Base-by-base conservation (phyloP, 1,140 invertebrate genomes). In the Diuraphis noxia region DNA sequence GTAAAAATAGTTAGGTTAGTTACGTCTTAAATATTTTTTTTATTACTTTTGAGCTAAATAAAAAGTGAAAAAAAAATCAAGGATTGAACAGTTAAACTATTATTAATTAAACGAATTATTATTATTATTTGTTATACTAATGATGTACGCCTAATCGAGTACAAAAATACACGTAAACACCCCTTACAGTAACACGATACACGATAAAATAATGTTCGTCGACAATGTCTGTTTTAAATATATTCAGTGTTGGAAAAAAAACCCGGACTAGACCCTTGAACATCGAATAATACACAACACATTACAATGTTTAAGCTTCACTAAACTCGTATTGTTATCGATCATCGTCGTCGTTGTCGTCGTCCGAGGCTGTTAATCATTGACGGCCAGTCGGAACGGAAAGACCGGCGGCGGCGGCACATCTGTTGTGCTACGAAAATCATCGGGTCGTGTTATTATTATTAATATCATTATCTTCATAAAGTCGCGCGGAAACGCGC, bases 381-480 rank as follows among this genome's bases (percentile, higher is more conserved):
- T 43, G 89, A 52, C 72, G 40, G 89, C 52, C 40, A 43, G 88
- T 88, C 49, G 87, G 41, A 52, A 87, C 87, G 23, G 36, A 72
- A 89, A 43, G 84, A 89, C 52, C 88, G 40, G 88, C 40, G 43
- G 49, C 38, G 30, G 30, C 56, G 56, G 34, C 89, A 91, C 89
- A 91, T 91, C 89, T 91, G 89, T 91, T 91, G 46, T 91, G 77
- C 38, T 38, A 34, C 43, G 46, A 91, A 91, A 91, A 91, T 81
- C 89, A 91, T 38, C 72, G 89, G 89, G 72, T 91, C 89, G 89
- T 91, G 89, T 91, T 91, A 91, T 91, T 91, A 91, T 91, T 91
- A 91, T 91, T 91, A 91, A 81, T 91, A 82, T 82, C 77, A 91
- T 91, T 91, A 91, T 82, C 88, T 90, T 91, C 19, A 82, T 91